phyloP scores from a whole-genome alignment of 1,140 invertebrate genomes.

The Drosophila kanapiae region DNA sequence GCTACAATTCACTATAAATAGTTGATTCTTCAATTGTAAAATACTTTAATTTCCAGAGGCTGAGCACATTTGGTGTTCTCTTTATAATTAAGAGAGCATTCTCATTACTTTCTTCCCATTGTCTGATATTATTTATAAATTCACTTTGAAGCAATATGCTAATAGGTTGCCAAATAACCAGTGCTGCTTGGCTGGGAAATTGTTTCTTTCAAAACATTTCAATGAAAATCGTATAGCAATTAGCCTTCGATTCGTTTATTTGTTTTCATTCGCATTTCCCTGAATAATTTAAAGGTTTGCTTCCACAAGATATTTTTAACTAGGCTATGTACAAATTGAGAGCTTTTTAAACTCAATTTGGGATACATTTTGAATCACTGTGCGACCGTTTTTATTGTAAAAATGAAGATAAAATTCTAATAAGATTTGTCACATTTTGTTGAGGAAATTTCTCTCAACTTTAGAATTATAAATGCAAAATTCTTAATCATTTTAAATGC shows the following conservation, averaged over 20 bases:
- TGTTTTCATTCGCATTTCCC: not conserved
- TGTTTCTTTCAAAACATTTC: conserved; percentile 12
- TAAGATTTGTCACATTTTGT: not conserved
- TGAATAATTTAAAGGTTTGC: not conserved
- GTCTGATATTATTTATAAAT: conserved; percentile 13
- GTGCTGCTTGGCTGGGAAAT: not conserved
- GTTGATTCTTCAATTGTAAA: not conserved
- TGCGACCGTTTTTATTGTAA: not conserved
- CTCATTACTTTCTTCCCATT: not conserved
- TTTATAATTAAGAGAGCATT: not conserved
- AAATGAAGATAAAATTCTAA: not conserved
- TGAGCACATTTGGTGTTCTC: not conserved
- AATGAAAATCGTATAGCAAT: not conserved
- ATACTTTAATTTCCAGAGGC: not conserved
- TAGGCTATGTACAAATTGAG: not conserved
- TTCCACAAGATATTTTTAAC: no score
- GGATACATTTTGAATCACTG: not conserved
- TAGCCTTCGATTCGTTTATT: conserved; percentile 1
- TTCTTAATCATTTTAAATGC: no score
- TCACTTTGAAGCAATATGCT: conserved; percentile 17
- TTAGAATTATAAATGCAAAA: not conserved
- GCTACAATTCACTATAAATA: not conserved
- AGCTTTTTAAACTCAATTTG: not conserved
- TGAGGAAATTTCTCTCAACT: not conserved
- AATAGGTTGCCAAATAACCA: not conserved